phyloP scores from a whole-genome alignment of 2,888 invertebrate genomes.

The Drosophila longiperda region DNA sequence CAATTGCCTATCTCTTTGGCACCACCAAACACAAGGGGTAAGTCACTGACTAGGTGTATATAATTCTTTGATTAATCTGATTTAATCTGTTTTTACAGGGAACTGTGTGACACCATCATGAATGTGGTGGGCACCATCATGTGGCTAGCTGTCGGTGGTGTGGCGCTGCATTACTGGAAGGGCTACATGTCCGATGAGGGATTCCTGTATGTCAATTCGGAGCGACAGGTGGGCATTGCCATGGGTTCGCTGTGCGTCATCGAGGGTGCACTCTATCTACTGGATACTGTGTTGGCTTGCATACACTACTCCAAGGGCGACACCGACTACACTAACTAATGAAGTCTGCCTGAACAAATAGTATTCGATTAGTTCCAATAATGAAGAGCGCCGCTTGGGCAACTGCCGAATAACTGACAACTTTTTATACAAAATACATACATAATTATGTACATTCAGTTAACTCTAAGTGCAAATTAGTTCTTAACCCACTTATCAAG shows the following conservation, averaged over 20 bases:
- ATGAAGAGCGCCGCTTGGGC: constrained; percentile 30
- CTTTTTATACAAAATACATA: constrained; percentile 24
- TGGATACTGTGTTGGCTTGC: constrained; percentile 92
- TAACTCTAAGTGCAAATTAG: constrained; percentile 78
- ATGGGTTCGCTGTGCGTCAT: constrained; percentile 92
- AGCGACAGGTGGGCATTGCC: constrained; percentile 92
- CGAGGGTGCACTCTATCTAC: constrained; percentile 91
- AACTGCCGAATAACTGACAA: constrained; percentile 62
- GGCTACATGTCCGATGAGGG: constrained; percentile 93
- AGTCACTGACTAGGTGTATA: constrained; percentile 5
- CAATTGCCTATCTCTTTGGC: constrained; percentile 91
- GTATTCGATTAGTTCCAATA: not conserved
- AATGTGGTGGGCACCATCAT: constrained; percentile 93
- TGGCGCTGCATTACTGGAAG: constrained; percentile 95
- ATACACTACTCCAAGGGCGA: constrained; percentile 90
- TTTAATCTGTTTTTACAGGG: constrained; percentile 85
- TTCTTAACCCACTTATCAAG: constrained; percentile 47
- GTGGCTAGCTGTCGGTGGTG: constrained; percentile 94
- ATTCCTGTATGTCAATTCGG: constrained; percentile 89
- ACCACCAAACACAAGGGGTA: constrained; percentile 91
- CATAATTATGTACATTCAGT: constrained; percentile 17
- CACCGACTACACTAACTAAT: constrained; percentile 72
- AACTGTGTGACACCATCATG: constrained; percentile 93
- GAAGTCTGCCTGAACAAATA: not conserved
- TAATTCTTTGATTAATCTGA: not conserved